Base-by-base conservation (phyloP, 2,113 vertebrate species). In the Origma solitaria region DNA sequence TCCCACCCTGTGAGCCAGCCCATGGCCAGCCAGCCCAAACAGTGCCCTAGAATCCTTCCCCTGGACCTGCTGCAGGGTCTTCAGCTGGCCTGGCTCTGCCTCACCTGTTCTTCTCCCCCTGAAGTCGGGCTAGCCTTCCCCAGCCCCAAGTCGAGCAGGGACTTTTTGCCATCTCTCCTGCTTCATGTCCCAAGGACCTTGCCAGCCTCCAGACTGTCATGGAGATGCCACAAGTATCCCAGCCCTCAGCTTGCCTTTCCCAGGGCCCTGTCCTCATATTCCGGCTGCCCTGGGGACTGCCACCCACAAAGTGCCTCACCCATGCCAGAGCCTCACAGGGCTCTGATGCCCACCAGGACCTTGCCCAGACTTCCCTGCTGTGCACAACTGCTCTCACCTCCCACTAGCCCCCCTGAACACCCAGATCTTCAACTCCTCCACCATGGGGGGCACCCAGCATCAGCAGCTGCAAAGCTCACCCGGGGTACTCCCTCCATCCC, bases 11-110 rank as follows among this genome's bases (percentile, higher is more conserved):
- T 50, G 31, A 78, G 37, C 22, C 35, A 80, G 27, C 11, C 71
- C 2, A 0, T 3, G 2, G 44, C 38, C 22, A 35, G 38, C 7
- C 38, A 64, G n/a, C 10, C 53, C 4, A 0, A 69, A 42, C 13
- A 33, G n/a, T 53, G 65, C 10, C 4, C 0, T 4, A 23, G 24
- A 6, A 68, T 64, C 45, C 22, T 82, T 72, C 40, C 24, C 37
- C 30, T 4, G 1, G 35, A 5, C 2, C 21, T 51, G 7, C 60
- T 62, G 25, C 2, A 3, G 25, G 6, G 10, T 56, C 6, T 90
- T 9, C 38, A 79, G 53, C 27, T 51, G 19, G 24, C 31, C n/a
- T 47, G 42, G 35, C 45, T 71, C 66, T 73, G 30, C 37, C 24
- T 58, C 17, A 17, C 13, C 17, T 54, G 40, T 14, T 78, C 40